Evolutionary conservation across 2,888 invertebrate species (phyloP).

Genomic region (Silvanus unidentatus): DNA sequence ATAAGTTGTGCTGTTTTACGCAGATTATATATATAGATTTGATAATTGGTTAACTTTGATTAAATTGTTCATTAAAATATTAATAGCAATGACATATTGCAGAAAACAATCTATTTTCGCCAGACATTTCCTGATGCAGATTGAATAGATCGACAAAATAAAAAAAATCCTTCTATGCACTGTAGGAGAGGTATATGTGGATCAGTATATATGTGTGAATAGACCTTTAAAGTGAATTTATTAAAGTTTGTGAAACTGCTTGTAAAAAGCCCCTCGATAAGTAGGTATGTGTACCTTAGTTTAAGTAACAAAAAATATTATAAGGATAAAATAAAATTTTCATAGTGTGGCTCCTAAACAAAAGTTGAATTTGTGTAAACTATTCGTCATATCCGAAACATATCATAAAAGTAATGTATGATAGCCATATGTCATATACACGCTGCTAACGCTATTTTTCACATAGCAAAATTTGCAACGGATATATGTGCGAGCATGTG

Average conservation of each 20-base stretch:
- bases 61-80: no score
- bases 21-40: no score
- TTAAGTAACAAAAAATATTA: no score
- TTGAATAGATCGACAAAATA: constrained; percentile 17
- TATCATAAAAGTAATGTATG: constrained; percentile 21
- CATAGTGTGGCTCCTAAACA: not conserved
- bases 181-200: constrained; percentile 15
- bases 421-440: constrained; percentile 25
- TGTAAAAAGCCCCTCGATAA: no score
- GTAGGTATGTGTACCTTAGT: no score
- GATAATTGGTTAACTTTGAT: no score
- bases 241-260: no score
- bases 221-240: no score
- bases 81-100: no score
- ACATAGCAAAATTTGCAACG: constrained; percentile 22
- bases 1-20: no score
- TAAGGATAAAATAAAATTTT: no score
- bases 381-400: constrained; percentile 11
- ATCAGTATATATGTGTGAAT: not conserved
- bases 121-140: no score
- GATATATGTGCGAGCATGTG: constrained; percentile 26
- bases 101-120: constrained; percentile 14
- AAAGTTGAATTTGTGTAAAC: constrained; percentile 5
- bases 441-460: constrained; percentile 25
- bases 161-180: constrained; percentile 17